Conservation (phyloP, 2,113 vertebrate species). For the Tichodroma muraria region DNA sequence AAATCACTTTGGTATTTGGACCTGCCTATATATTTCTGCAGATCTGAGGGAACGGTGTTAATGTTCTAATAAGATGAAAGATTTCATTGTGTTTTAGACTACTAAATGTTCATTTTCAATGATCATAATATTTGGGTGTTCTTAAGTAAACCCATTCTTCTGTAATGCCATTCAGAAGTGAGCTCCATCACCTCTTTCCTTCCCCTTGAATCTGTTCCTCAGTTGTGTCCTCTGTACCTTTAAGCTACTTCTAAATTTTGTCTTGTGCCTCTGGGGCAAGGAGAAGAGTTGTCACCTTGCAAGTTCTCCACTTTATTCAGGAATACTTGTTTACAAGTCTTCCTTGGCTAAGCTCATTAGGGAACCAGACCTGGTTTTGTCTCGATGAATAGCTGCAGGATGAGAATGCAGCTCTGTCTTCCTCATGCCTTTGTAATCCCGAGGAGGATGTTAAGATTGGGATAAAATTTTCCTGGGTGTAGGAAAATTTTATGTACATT, state of each 20-base stretch:
- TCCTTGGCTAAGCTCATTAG: neutral
- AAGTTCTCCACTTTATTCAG: neutral
- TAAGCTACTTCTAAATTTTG: neutral
- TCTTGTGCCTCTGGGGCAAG: neutral
- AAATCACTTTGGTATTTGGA: conserved; percentile 17
- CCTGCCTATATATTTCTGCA: neutral
- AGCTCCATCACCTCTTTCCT: neutral
- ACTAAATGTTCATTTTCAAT: neutral
- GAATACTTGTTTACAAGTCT: neutral
- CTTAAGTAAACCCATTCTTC: neutral
- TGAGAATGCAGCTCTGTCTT: neutral
- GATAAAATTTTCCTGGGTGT: neutral
- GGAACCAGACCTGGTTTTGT: neutral
- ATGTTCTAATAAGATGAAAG: neutral
- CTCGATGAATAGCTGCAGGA: neutral
- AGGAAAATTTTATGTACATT: too few species aligned
- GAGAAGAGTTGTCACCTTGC: neutral
- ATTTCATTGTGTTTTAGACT: neutral
- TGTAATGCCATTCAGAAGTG: neutral
- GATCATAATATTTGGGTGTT: neutral
- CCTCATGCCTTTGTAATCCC: neutral
- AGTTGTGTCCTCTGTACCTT: neutral
- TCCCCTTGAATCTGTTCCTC: neutral
- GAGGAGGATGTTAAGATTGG: neutral
- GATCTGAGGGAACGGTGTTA: neutral